Base-by-base conservation (phyloP, 2,797 vertebrate genomes). In the Gobio occitaniae region DNA sequence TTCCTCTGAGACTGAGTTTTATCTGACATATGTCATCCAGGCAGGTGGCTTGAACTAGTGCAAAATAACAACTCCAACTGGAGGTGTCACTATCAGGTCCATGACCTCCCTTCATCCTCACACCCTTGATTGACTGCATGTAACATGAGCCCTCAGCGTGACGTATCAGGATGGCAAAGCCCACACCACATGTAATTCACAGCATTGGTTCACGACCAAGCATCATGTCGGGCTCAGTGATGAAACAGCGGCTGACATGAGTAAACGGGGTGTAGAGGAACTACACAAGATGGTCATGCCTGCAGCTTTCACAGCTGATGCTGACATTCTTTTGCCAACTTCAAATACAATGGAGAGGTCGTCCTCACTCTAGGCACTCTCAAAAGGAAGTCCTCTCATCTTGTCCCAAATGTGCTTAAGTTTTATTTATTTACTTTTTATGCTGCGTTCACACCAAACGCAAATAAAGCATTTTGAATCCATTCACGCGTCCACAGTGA, bases 101-200 rank as follows among this genome's bases (percentile, higher is more conserved):
- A 50, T 41, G 63, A 75, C 78, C 74, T 79, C 86, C 61, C 36
- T 83, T 61, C 63, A 50, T 71, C 6, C 86, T 84, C 78, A 81
- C 86, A 84, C 78, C 71, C 47, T 76, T 81, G 83, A 84, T 81
- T 87, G 83, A 84, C 82, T 87, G 47, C 71, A 71, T 52, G 69
- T 85, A 70, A 74, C 77, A 74, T 61, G 54, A 69, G 66, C 38
- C 76, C 66, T 72, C 56, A 52, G 83, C 32, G 47, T 29, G 74
- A 68, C 29, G 32, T 54, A n/a, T 54, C 61, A 77, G 82, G 48
- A 68, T 54, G 82, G 56, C 13, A 17, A 83, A 52, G 59, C 59
- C 82, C 47, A 75, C 70, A 32, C 41, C 71, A 68, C 71, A 74
- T 82, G 69, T 61, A 82, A 82, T 61, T 71, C 29, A 8, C 76